These are phyloP conservation scores for Escarpia spicata DNA, from an alignment of 2,888 invertebrate genomes.

Conservation along the genomic window DNA sequence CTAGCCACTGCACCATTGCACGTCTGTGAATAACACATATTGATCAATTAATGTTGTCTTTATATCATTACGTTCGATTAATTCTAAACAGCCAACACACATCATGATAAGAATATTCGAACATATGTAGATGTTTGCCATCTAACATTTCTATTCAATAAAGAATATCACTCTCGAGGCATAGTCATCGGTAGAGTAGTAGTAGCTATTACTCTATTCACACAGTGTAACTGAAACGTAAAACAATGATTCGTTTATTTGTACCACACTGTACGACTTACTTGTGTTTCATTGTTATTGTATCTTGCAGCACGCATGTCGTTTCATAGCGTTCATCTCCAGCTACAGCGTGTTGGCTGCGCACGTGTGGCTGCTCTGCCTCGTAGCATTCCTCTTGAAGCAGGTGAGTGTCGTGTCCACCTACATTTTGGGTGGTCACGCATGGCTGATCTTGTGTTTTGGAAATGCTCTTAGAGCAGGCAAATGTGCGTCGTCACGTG, in stretches of 20 bases:
- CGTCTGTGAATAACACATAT: background rate
- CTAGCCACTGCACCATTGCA: no score
- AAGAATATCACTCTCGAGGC: background rate
- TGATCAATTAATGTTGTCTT: background rate
- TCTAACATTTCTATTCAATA: background rate
- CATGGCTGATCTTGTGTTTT: background rate
- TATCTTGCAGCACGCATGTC: slow-evolving; percentile 23
- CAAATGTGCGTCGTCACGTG: background rate
- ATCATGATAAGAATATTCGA: background rate
- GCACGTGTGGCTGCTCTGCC: slow-evolving; percentile 22
- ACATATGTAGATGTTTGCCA: background rate
- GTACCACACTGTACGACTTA: background rate
- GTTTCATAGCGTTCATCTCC: slow-evolving; percentile 26
- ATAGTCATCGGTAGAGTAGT: background rate
- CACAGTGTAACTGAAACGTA: background rate
- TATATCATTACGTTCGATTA: background rate
- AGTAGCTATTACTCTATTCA: no score
- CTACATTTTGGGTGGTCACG: background rate
- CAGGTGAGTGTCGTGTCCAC: background rate
- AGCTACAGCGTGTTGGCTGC: slow-evolving; percentile 22
- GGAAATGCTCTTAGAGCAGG: background rate
- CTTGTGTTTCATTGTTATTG: background rate
- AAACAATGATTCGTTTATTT: background rate
- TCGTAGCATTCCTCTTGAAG: slow-evolving; percentile 14
- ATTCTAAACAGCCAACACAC: background rate